Evolutionary conservation across 2,888 invertebrate genomes (phyloP).

Genomic region (Platypus cylindrus): DNA sequence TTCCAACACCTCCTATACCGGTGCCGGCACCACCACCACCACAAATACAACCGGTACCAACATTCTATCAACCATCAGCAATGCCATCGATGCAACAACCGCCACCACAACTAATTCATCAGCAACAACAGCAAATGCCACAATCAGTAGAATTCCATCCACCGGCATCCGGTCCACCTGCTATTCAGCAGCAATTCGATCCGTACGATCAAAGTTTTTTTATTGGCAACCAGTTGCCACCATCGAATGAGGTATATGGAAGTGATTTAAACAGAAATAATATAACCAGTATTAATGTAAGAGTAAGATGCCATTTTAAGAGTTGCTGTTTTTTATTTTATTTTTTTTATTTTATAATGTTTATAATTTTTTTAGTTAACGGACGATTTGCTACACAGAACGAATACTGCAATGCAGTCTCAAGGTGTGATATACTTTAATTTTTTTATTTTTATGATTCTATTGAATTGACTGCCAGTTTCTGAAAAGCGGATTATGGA

Average conservation of each 20-base stretch:
- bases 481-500: too few species aligned
- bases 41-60: slow-evolving; percentile 3
- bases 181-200: slow-evolving; percentile 11
- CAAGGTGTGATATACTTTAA: slow-evolving; percentile 27
- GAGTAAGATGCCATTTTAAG: slow-evolving; percentile 17
- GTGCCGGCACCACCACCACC: slow-evolving; percentile 17
- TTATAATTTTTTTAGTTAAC: slow-evolving; percentile 29
- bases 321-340: too few species aligned
- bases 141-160: too few species aligned
- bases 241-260: too few species aligned
- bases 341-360: slow-evolving; percentile 4
- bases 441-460: slow-evolving; percentile 8
- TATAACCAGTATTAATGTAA: too few species aligned
- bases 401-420: slow-evolving; percentile 29
- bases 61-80: neutral
- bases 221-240: slow-evolving; percentile 23
- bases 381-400: slow-evolving; percentile 32
- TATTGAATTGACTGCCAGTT: slow-evolving; percentile 6
- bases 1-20: slow-evolving; percentile 19
- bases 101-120: neutral
- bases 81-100: neutral
- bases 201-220: slow-evolving; percentile 30
- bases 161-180: slow-evolving; percentile 10
- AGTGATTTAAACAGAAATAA: neutral
- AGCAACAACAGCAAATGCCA: neutral